phyloP scores from a whole-genome alignment of 2,888 invertebrate genomes.

The Nebria salina region DNA sequence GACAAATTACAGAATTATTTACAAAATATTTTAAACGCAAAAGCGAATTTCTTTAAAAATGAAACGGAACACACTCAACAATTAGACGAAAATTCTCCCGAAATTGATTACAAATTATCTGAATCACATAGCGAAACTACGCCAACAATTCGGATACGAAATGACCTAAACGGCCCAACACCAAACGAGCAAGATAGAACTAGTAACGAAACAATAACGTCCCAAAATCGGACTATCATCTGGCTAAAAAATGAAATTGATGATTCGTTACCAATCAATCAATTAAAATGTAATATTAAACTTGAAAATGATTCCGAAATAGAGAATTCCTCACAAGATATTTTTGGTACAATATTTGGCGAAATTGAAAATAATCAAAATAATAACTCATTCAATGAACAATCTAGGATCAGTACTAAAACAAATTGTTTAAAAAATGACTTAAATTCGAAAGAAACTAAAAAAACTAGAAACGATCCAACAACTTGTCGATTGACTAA shows the following conservation, averaged over 20 bases:
- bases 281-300: neutral
- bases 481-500: too few relatives aligned
- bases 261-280: neutral
- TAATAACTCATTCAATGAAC: too few relatives aligned
- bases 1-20: neutral
- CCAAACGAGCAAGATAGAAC: neutral
- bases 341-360: neutral
- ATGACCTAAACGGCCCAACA: neutral
- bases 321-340: neutral
- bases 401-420: too few relatives aligned
- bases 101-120: neutral
- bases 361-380: neutral
- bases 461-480: too few relatives aligned
- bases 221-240: neutral
- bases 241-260: neutral
- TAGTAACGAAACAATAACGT: neutral
- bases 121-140: neutral
- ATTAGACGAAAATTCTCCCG: neutral
- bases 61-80: neutral
- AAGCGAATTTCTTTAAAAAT: neutral
- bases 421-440: too few relatives aligned
- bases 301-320: neutral
- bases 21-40: neutral
- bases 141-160: neutral
- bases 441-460: too few relatives aligned